phyloP scores from a whole-genome alignment of 2,888 invertebrate species.

The Drosophila histrio region DNA sequence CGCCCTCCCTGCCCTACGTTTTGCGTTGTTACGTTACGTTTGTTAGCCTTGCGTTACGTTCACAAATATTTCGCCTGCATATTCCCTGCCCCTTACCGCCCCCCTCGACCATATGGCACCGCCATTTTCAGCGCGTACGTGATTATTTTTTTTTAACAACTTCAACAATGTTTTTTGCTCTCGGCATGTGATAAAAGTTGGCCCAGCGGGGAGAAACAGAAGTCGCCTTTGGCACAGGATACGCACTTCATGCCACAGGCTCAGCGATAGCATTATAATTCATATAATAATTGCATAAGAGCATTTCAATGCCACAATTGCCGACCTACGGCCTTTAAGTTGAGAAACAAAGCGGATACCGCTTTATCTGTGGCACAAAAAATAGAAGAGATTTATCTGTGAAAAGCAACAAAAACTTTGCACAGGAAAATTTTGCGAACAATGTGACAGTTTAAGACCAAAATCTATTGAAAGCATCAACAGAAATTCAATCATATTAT shows the following conservation, averaged over 20 bases:
- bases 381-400: not conserved
- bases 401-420: not conserved
- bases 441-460: not conserved
- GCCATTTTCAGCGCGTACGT: conserved; percentile 73
- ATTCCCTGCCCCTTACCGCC: conserved; percentile 11
- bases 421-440: not conserved
- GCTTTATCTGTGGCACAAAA: not conserved
- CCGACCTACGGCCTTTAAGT: conserved; percentile 11
- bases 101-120: conserved; percentile 30
- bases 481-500: not conserved
- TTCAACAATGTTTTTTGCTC: conserved; percentile 69
- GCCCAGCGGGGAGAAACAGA: conserved; percentile 11
- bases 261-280: conserved; percentile 45
- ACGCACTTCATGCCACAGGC: conserved; percentile 47
- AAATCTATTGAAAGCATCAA: not conserved
- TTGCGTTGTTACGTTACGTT: conserved; percentile 43
- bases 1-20: not conserved
- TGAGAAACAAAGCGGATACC: conserved; percentile 5
- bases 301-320: conserved; percentile 17
- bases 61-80: conserved; percentile 65
- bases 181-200: conserved; percentile 67
- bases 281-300: conserved; percentile 40
- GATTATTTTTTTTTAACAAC: conserved; percentile 74
- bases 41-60: conserved; percentile 61
- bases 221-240: conserved; percentile 42